Base-by-base conservation (phyloP, 2,797 vertebrate species). In the Muraenolepis orangiensis region DNA sequence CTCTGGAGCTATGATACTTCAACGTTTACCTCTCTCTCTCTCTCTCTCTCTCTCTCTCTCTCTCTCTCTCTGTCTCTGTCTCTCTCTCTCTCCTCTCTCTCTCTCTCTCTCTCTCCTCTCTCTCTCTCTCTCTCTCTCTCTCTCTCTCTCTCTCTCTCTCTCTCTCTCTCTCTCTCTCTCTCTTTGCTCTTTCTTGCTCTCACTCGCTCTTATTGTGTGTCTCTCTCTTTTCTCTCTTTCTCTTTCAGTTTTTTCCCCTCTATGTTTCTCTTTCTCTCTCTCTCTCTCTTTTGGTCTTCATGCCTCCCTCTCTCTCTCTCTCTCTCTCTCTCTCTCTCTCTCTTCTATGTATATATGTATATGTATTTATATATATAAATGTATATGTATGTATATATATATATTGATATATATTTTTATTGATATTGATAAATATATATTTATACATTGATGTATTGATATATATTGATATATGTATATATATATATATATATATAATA, bases 1-100 rank as follows among this genome's bases (percentile, higher is more conserved):
- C 86, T 85, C 87, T 76, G 75, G 85, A 91, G 85, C 73, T 77
- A 76, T 80, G 82, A 79, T 87, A 87, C 80, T 12, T 79, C 80
- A 78, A 87, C 79, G 79, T 89, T 87, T 84, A 74, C 72, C 23
- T 42, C 73, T 79, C 76, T n/a, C 85, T 70, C 42, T 46, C 14
- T n/a, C n/a, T n/a, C 77, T 71, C 40, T 80, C 74, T 69, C 73
- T 70, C 77, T 70, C 70, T 74, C 61, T 32, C 79, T 78, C 74
- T 72, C 64, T 29, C 68, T 36, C 11, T 28, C 74, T 73, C 51
- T 6, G 57, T 68, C 74, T 73, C 79, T 73, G 70, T 76, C 61
- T 34, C 38, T 72, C 73, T 11, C 66, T 28, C 66, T 6, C 20
- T 7, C 14, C 28, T 77, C 73, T 73, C 67, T 29, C 14, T 69